phyloP scores from a whole-genome alignment of 2,888 invertebrate species.

The Ornithoptera priamus region DNA sequence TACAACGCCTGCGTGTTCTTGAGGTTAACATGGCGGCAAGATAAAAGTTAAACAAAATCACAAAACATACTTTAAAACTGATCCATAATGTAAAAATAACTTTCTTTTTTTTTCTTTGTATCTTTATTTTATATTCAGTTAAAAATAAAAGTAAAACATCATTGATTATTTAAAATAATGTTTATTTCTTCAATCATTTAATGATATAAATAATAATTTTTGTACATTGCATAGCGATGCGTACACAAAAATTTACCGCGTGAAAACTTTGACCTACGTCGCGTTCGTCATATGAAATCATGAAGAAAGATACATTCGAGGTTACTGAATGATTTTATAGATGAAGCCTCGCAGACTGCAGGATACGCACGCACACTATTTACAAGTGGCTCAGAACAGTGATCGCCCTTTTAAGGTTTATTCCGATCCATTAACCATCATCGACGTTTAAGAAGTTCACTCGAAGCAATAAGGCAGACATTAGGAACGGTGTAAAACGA shows the following conservation, averaged over 20 bases:
- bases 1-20: constrained; percentile 51
- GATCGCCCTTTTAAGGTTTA: background rate
- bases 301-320: constrained; percentile 19
- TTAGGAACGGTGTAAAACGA: constrained; percentile 52
- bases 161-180: constrained; percentile 64
- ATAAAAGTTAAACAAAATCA: constrained; percentile 25
- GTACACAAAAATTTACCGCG: constrained; percentile 57
- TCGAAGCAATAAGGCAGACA: constrained; percentile 42
- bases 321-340: constrained; percentile 9
- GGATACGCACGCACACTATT: constrained; percentile 33
- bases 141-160: constrained; percentile 31
- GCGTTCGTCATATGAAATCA: constrained; percentile 39
- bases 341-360: constrained; percentile 20
- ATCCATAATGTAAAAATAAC: background rate
- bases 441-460: constrained; percentile 30
- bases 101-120: constrained; percentile 16
- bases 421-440: constrained; percentile 20
- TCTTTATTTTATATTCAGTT: background rate
- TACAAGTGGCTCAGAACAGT: constrained; percentile 28
- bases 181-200: constrained; percentile 78
- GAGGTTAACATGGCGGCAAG: constrained; percentile 35
- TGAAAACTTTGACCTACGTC: constrained; percentile 56
- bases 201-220: constrained; percentile 77
- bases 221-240: constrained; percentile 74
- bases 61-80: constrained; percentile 19